phyloP scores from a whole-genome alignment of 2,888 invertebrate species.

The Leistus spinibarbis region DNA sequence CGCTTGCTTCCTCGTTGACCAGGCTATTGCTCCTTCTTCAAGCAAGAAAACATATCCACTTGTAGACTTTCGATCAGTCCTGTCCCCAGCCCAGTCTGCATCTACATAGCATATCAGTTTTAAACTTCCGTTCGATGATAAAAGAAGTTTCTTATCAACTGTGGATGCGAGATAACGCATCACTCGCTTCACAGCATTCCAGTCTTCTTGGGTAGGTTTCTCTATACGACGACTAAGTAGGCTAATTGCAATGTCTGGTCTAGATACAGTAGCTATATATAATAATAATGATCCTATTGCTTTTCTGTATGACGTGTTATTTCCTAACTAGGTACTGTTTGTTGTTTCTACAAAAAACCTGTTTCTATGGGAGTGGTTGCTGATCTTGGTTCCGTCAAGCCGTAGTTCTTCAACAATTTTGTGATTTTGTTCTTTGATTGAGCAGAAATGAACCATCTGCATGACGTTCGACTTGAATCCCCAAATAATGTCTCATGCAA shows the following conservation, averaged over 20 bases:
- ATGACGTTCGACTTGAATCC: slow-evolving; percentile 2
- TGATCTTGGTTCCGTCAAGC: not conserved
- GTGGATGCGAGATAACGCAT: slow-evolving; percentile 46
- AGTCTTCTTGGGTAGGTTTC: slow-evolving; percentile 19
- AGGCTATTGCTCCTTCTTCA: not conserved
- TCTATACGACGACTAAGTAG: slow-evolving; percentile 12
- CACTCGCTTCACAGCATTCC: slow-evolving; percentile 32
- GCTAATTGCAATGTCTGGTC: slow-evolving; percentile 17
- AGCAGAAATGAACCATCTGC: slow-evolving; percentile 9
- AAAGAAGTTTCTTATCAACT: slow-evolving; percentile 11
- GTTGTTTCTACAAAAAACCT: slow-evolving; percentile 3
- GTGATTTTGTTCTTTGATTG: not conserved
- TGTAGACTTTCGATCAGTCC: not conserved
- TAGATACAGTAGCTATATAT: slow-evolving; percentile 12
- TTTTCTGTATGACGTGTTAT: slow-evolving; percentile 7
- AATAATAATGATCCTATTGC: slow-evolving; percentile 21
- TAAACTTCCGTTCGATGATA: not conserved
- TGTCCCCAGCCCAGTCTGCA: slow-evolving; percentile 5
- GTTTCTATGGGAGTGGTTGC: slow-evolving; percentile 14
- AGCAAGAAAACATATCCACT: slow-evolving; percentile 5
- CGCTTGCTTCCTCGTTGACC: not conserved
- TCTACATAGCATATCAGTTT: slow-evolving; percentile 1
- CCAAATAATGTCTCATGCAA: not conserved
- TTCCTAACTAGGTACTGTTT: slow-evolving; percentile 1
- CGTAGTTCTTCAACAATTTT: not conserved